Percentiles rank a stretch among this genome's conserved stretches.
phyloP scores from a whole-genome alignment of 2,113 vertebrate genomes.

The Myotis davidii region DNA sequence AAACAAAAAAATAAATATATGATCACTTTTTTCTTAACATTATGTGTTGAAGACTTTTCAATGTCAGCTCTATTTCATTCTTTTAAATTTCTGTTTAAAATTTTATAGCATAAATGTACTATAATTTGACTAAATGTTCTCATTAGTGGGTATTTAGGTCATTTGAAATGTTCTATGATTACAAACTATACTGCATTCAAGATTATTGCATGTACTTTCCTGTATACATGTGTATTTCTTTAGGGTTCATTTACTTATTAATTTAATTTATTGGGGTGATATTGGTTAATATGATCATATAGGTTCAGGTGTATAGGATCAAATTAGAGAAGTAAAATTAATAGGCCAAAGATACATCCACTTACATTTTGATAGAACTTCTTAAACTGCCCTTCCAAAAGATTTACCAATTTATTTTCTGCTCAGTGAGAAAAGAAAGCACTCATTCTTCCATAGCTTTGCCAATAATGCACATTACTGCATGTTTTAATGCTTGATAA shows the following conservation, averaged over 20 bases:
- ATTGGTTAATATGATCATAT: too few species aligned
- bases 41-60: background rate
- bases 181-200: background rate
- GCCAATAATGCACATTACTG: background rate
- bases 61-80: background rate
- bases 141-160: background rate
- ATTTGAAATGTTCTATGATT: background rate
- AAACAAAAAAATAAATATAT: background rate
- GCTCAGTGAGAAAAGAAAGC: background rate
- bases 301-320: background rate
- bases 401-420: background rate
- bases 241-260: background rate
- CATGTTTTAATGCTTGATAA: background rate
- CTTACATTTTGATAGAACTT: background rate
- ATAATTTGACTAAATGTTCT: constrained; percentile 14
- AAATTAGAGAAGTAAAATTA: constrained; percentile 1
- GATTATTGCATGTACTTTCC: background rate
- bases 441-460: background rate
- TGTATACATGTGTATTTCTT: background rate
- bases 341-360: background rate
- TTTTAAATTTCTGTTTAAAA: background rate
- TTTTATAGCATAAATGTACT: background rate
- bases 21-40: background rate
- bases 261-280: too few species aligned
- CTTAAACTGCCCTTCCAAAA: background rate